phyloP scores from a whole-genome alignment of 2,797 vertebrate species.

The Lerista edwardsae region DNA sequence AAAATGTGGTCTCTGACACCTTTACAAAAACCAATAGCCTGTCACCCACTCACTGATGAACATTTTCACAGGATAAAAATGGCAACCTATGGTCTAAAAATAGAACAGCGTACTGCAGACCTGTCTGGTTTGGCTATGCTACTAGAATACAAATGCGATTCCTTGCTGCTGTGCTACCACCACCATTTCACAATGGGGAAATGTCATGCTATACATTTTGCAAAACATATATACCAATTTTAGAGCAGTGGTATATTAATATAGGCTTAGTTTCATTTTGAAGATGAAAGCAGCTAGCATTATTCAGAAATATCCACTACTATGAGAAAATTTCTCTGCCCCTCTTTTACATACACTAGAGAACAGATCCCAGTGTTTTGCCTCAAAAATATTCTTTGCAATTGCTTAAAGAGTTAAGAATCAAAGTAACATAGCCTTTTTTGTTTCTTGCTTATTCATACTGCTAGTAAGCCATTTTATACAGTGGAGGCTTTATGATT shows the following conservation, averaged over 20 bases:
- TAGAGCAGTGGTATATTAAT: slow-evolving; percentile 43
- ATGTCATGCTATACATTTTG: slow-evolving; percentile 38
- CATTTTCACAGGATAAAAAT: slow-evolving; percentile 96
- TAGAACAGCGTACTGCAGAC: slow-evolving; percentile 88
- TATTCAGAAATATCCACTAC: not conserved
- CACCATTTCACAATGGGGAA: slow-evolving; percentile 63
- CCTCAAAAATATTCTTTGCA: not conserved
- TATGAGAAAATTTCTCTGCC: slow-evolving; percentile 17
- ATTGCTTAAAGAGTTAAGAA: slow-evolving; percentile 29
- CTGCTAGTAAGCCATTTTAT: slow-evolving; percentile 60
- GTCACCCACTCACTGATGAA: slow-evolving; percentile 85
- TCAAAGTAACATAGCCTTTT: slow-evolving; percentile 54
- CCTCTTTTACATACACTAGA: no score
- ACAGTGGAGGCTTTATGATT: slow-evolving; percentile 63
- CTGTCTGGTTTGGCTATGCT: slow-evolving; percentile 91
- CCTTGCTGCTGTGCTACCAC: slow-evolving; percentile 64
- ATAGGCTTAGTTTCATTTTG: slow-evolving; percentile 34
- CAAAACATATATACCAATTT: slow-evolving; percentile 37
- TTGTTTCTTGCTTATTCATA: slow-evolving; percentile 51
- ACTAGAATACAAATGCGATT: slow-evolving; percentile 92
- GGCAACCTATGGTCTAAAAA: slow-evolving; percentile 96
- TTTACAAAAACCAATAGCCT: slow-evolving; percentile 85
- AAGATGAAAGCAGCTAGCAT: not conserved
- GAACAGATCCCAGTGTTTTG: slow-evolving; percentile 49
- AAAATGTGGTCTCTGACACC: slow-evolving; percentile 74